phyloP scores from a whole-genome alignment of 2,797 vertebrate genomes.

The Brachyalestes nurse region DNA sequence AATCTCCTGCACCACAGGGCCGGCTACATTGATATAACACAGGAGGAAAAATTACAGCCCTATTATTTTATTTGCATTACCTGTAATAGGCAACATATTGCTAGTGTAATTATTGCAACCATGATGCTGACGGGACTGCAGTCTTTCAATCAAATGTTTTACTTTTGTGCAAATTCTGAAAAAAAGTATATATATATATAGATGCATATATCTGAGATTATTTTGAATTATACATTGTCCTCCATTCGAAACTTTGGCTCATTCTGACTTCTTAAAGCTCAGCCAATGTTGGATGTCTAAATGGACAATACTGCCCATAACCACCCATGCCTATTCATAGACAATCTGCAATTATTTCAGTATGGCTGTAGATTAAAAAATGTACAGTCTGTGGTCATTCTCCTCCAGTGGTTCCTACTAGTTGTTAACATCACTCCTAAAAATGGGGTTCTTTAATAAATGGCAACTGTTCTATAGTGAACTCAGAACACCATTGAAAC shows the following conservation, averaged over 20 bases:
- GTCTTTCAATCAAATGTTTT: too few species aligned
- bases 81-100: constrained; percentile 75
- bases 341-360: not conserved
- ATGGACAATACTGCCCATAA: constrained; percentile 21
- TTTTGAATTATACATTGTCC: constrained; percentile 3
- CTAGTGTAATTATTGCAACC: constrained; percentile 68
- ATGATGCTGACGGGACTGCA: constrained; percentile 53
- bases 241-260: constrained; percentile 29
- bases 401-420: not conserved
- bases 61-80: constrained; percentile 82
- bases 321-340: constrained; percentile 19
- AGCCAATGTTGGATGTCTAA: not conserved
- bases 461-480: not conserved
- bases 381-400: not conserved
- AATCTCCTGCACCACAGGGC: constrained; percentile 69
- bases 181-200: too few species aligned
- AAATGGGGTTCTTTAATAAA: not conserved
- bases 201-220: not conserved
- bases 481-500: not conserved
- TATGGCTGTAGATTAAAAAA: not conserved
- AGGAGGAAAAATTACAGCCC: constrained; percentile 73
- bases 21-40: constrained; percentile 57
- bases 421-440: not conserved
- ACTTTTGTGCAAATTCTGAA: too few species aligned
- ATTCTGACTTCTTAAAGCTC: constrained; percentile 18